A percentile compares a stretch with the other conserved stretches of the same genome.
Evolutionary conservation across 2,797 vertebrate genomes (phyloP).

Genomic region (Numenius phaeopus): DNA sequence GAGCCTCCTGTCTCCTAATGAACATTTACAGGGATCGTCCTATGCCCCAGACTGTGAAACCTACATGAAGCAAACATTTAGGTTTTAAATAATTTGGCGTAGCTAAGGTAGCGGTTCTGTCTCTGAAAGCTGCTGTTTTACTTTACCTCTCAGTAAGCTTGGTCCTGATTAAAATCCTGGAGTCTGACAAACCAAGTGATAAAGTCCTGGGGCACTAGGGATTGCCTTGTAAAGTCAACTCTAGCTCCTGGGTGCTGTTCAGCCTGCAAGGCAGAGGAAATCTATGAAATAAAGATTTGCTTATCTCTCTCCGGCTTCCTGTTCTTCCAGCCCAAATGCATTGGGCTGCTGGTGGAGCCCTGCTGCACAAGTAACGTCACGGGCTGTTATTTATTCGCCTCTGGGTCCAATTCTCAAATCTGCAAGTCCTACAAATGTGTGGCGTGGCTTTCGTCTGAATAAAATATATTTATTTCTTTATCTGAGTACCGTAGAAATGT

Average conservation of each 20-base stretch:
- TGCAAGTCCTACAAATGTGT: background rate
- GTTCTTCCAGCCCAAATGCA: fast-evolving
- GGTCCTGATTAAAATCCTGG: background rate
- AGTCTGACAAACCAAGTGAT: background rate
- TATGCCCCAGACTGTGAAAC: background rate
- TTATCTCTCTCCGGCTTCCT: background rate
- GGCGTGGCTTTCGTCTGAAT: background rate
- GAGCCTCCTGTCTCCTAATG: background rate
- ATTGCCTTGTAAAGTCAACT: background rate
- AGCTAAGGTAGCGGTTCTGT: background rate
- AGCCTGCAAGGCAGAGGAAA: background rate
- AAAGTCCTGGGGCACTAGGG: background rate
- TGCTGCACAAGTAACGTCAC: background rate
- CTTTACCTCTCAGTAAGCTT: background rate
- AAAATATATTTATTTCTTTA: background rate
- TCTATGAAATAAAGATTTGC: background rate
- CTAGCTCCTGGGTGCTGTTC: background rate
- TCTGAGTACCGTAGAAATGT: background rate
- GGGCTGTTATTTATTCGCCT: background rate
- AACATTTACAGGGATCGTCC: background rate
- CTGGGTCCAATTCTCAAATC: background rate
- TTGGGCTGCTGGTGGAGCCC: background rate
- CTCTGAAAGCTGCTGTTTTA: background rate
- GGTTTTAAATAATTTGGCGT: background rate
- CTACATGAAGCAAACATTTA: background rate